Evolutionary conservation across 2,113 vertebrate genomes (phyloP).

Genomic region (Datnioides undecimradiatus): DNA sequence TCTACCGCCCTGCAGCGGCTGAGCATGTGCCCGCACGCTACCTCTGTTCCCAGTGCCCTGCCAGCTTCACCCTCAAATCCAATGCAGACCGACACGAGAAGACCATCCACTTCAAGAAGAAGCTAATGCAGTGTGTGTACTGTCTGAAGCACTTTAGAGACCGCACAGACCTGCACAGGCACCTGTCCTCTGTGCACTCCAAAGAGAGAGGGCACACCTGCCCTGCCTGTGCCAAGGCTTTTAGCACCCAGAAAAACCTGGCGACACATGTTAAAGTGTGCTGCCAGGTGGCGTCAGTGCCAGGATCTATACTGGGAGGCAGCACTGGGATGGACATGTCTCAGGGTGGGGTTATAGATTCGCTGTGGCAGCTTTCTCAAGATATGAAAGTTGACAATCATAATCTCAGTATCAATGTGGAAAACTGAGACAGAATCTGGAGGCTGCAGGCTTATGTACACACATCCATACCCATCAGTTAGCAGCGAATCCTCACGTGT

Average conservation of each 20-base stretch:
- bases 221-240: conserved; percentile 83
- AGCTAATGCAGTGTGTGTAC: conserved; percentile 85
- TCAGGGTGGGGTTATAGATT: conserved; percentile 63
- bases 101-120: conserved; percentile 86
- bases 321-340: conserved; percentile 60
- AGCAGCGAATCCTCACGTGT: conserved; percentile 15
- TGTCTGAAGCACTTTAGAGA: conserved; percentile 84
- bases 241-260: conserved; percentile 86
- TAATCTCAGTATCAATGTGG: conserved; percentile 58
- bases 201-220: conserved; percentile 78
- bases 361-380: conserved; percentile 72
- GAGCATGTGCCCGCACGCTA: conserved; percentile 77
- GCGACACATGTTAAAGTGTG: conserved; percentile 83
- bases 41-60: conserved; percentile 85
- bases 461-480: conserved; percentile 24
- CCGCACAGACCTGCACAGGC: conserved; percentile 85
- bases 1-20: conserved; percentile 35
- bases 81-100: conserved; percentile 87
- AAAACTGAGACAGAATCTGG: conserved; percentile 40
- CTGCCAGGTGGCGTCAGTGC: conserved; percentile 75
- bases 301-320: conserved; percentile 51
- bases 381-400: conserved; percentile 66
- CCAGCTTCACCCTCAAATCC: conserved; percentile 88
- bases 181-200: conserved; percentile 83
- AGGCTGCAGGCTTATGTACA: neutral